Base-by-base conservation (phyloP, 2,888 invertebrate genomes). In the Euspilapteryx auroguttella region DNA sequence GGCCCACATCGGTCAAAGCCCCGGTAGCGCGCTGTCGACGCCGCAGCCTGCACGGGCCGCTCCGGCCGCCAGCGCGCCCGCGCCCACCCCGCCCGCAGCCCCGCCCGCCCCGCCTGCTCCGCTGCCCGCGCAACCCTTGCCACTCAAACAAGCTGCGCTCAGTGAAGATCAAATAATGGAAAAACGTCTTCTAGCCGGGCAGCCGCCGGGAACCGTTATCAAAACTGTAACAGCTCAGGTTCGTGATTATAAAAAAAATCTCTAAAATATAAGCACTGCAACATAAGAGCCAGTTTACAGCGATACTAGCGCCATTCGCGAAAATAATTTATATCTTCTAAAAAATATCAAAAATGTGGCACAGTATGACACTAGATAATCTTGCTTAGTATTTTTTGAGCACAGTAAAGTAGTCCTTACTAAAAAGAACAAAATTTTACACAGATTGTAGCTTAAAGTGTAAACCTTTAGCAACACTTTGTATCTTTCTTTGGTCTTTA, bases 201-300 rank as follows among this genome's bases (percentile, higher is more conserved):
- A 91, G 54, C 91, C 91, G 3, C 87, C 89, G 0, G 91, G 91
- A 29, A 91, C 91, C 0, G 82, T 90, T 2, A 89, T 92, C 33
- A 91, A 90, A 55, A 89, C 90, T 42, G 90, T 91, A 5, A 91
- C 90, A 0, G 91, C 90, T 1, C 89, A 91, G 66, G 76, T 75
- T 34, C 3, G 22, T n/a, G n/a, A n/a, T n/a, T n/a, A n/a, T n/a
- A n/a, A n/a, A n/a, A n/a, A n/a, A n/a, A n/a, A n/a, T n/a, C n/a
- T n/a, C n/a, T n/a, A n/a, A n/a, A n/a, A n/a, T n/a, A n/a, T n/a
- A n/a, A n/a, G n/a, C n/a, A n/a, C n/a, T n/a, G n/a, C n/a, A n/a
- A n/a, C n/a, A n/a, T n/a, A n/a, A n/a, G n/a, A n/a, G n/a, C n/a
- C n/a, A n/a, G n/a, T n/a, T n/a, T n/a, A n/a, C n/a, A n/a, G n/a